These are phyloP conservation scores for Megaceryle alcyon DNA, from an alignment of 2,797 vertebrate species.

Conservation along the genomic window DNA sequence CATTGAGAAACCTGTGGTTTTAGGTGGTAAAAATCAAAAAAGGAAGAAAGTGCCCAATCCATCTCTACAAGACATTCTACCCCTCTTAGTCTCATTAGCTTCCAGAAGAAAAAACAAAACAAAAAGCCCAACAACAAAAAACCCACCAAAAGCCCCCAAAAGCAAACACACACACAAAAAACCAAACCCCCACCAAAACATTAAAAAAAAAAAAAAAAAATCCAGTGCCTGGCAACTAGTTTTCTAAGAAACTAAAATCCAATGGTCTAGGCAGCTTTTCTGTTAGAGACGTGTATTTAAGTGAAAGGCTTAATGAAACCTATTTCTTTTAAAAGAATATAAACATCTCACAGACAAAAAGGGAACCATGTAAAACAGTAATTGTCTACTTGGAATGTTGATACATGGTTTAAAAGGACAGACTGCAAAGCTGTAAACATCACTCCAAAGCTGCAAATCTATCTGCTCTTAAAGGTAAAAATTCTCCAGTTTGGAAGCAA, in stretches of 20 bases:
- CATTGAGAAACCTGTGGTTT: neutral
- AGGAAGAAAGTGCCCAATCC: neutral
- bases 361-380: neutral
- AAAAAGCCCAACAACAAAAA: too few species aligned
- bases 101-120: neutral
- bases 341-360: neutral
- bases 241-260: neutral
- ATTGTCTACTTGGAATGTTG: neutral
- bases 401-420: neutral
- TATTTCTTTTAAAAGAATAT: neutral
- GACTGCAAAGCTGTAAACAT: neutral
- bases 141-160: too few species aligned
- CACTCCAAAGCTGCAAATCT: neutral
- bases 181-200: neutral
- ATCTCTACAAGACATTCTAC: neutral
- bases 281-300: neutral
- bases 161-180: too few species aligned
- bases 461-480: neutral
- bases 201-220: neutral
- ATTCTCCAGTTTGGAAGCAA: neutral
- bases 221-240: neutral
- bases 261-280: neutral
- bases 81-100: neutral
- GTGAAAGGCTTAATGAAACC: neutral
- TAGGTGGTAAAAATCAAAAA: neutral